Base-by-base conservation (phyloP, 1,140 invertebrate species). In the Aphelenchoides avenae region DNA sequence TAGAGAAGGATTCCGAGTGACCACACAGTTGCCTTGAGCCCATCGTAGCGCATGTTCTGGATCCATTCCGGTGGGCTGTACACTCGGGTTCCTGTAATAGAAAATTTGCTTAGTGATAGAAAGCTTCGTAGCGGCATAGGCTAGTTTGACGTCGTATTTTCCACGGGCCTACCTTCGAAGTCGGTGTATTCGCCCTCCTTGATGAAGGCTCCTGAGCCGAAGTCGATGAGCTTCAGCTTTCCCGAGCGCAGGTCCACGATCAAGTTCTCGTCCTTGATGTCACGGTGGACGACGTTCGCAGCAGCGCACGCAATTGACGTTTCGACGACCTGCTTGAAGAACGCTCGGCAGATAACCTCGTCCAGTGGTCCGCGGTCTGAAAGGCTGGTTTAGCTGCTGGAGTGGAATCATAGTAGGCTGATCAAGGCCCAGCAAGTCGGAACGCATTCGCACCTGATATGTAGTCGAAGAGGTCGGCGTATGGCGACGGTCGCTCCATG, bases 41-140 rank as follows among this genome's bases (percentile, higher is more conserved):
- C 85, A 64, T 84, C 78, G 65, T 86, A 86, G 24, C 81, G 71
- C 43, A 81, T 79, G 44, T 78, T 75, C 40, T 78, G 72, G 57
- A 86, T 84, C 85, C 85, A 86, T 78, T 86, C 85, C 20, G 85
- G 85, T 27, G 85, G 85, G 62, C 83, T 82, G 72, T 86, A 86
- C 5, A 86, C 84, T 65, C 84, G 70, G 20, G 85, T 86, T 68
- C 81, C 81, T 81, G 73, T 54, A 79, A 78, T 9, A 1, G 11
- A 18, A 13, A n/a, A n/a, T n/a, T n/a, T n/a, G n/a, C n/a, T n/a
- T n/a, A n/a, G n/a, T n/a, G n/a, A n/a, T n/a, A n/a, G n/a, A n/a
- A n/a, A n/a, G n/a, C n/a, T n/a, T n/a, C n/a, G n/a, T n/a, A n/a
- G n/a, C n/a, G n/a, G n/a, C n/a, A n/a, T n/a, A n/a, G n/a, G n/a